phyloP scores from a whole-genome alignment of 2,113 vertebrate species.

The Psettodes erumei region DNA sequence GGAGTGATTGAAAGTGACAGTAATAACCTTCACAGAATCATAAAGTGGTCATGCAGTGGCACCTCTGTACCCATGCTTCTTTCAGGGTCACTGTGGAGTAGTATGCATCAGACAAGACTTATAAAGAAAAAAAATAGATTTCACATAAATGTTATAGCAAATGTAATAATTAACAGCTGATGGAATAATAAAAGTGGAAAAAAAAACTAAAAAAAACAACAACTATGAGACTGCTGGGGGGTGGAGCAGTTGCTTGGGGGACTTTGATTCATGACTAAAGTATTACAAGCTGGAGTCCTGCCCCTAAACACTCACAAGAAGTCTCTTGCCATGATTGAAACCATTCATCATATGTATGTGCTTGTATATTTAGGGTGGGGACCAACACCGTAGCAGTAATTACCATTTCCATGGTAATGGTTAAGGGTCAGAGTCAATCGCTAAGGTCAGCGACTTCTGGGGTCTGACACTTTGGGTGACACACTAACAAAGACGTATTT shows the following conservation, averaged over 20 bases:
- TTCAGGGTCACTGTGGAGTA: neutral
- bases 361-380: neutral
- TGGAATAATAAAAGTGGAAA: neutral
- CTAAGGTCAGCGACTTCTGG: conserved; percentile 6
- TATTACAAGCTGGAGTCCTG: neutral
- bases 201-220: neutral
- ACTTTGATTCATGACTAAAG: conserved; percentile 18
- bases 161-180: no score
- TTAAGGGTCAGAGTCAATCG: neutral
- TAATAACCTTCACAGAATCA: neutral
- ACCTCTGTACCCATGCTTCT: neutral
- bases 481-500: conserved; percentile 14
- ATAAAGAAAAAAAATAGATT: neutral
- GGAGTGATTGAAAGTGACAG: neutral
- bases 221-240: neutral
- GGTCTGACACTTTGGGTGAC: conserved; percentile 1
- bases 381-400: neutral
- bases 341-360: conserved; percentile 20
- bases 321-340: conserved; percentile 12
- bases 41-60: neutral
- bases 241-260: neutral
- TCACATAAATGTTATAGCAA: no score
- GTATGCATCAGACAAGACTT: neutral
- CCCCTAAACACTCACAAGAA: neutral
- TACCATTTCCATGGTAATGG: conserved; percentile 9